Evolutionary conservation across 2,797 vertebrate species (phyloP).

Genomic region (Rhabdophis nuchalis): DNA sequence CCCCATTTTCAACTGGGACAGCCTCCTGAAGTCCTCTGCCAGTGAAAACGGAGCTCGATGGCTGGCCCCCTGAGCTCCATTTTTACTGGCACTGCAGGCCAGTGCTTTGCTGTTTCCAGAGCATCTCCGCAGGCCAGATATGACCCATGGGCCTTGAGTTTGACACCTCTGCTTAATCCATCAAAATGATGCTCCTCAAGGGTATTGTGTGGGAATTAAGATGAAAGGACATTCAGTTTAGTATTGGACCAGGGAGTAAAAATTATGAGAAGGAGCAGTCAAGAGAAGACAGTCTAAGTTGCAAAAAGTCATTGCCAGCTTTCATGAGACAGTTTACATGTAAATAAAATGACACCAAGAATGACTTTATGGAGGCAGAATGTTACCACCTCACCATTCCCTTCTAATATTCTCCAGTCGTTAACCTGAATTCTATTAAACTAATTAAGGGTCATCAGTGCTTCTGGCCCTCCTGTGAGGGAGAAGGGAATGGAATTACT

Average conservation of each 20-base stretch:
- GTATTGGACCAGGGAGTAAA: not conserved
- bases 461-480: not conserved
- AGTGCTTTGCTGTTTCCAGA: no score
- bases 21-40: no score
- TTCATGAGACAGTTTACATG: not conserved
- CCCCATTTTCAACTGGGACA: no score
- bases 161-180: not conserved
- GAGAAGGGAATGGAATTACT: not conserved
- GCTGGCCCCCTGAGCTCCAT: no score
- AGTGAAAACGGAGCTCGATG: no score
- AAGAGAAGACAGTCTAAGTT: not conserved
- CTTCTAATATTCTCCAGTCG: slow-evolving; percentile 24
- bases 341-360: not conserved
- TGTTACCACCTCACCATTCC: fast-evolving
- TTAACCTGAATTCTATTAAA: slow-evolving; percentile 36
- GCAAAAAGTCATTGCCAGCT: not conserved
- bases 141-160: no score
- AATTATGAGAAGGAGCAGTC: not conserved
- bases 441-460: not conserved
- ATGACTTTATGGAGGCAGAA: fast-evolving
- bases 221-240: not conserved
- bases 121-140: no score
- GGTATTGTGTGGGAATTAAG: not conserved
- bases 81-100: no score
- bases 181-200: not conserved